Base-by-base conservation (phyloP, 92 coral and sea anemone genomes). In the Palythoa grandis region DNA sequence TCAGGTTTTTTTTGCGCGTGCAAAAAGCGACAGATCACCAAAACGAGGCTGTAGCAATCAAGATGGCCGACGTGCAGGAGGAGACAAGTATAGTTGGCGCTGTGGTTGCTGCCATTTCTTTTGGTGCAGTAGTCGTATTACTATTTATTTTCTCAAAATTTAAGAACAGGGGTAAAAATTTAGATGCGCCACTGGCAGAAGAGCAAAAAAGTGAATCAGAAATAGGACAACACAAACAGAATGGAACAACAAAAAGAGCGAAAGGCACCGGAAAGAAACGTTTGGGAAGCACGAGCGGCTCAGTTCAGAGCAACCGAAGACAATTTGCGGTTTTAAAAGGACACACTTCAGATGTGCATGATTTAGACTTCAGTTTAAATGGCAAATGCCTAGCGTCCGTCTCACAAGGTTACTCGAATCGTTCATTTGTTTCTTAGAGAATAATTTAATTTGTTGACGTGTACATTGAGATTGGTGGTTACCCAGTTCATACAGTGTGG, bases 251-350 rank as follows among this genome's bases (percentile, higher is more conserved):
- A 63, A 89, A 84, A 72, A 82, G 70, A 58, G 69, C 86, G 74
- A 73, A 70, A 39, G 68, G 56, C 22, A 43, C 50, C 50, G 76
- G 60, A 22, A 91, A 88, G 48, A 87, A 53, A 16, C 57, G 86
- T 4, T 20, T 90, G 15, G 91, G 91, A 86, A 87, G 91, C 85
- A 47, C 90, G 16, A 69, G 88, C 79, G 74, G 90, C 69, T 48
- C 72, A 23, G 87, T 89, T 11, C 90, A 91, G 77, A 77, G 22
- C 39, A 96, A 97, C 80, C 91, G 85, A 48, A 83, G 90, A 76
- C 99, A 97, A 73, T 91, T 86, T 39, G 95, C 98, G 82, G 79
- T 93, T 70, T 87, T 97, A 23, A 97, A 97, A 82, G 99, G 99
- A 73, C 99, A 97, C 83, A 93, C 98, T 15, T 92, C 95, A 52